Evolutionary conservation across 2,113 vertebrate species (phyloP), one percentile per base, ranked within the genome.

Genomic region (Poeciliopsis occidentalis): DNA sequence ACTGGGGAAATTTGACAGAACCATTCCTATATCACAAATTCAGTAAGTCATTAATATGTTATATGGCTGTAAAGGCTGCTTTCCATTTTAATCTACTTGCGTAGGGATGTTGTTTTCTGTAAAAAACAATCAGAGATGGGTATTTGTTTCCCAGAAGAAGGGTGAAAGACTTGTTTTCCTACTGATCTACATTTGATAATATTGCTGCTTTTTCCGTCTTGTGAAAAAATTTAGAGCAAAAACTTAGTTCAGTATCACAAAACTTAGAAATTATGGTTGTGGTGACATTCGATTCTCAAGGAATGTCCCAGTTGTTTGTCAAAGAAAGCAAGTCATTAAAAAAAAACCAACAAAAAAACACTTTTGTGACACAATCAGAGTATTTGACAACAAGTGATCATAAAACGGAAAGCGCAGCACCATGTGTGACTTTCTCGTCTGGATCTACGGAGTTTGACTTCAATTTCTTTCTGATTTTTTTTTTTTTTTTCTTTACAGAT

Each of bases 21-120:
- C 67, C 75, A 79, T 69, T 77, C 57, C 83, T 79, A 69, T 2
- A 78, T 86, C 87, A 62, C 71, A 81, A 85, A 88, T 83, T 78
- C 85, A 81, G 67, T 60, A 62, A 88, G 85, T 92, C 83, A 87
- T 87, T 90, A 85, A 88, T 85, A 77, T 75, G 70, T 87, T 81
- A 80, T 79, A 84, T 66, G 69, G 71, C 83, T 76, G 85, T 75
- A 83, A 31, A 67, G 79, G 80, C 85, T 83, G 77, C 78, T 87
- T 93, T 91, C 78, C 79, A 64, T 87, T 85, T 89, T 24, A 32
- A 83, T 90, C 75, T 79, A 10, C 31, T 83, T 88, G 12, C 2
- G 85, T 83, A 73, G 78, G 77, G 26, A 69, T 65, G 68, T 78
- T 44, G 37, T 82, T 89, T 80, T 71, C 75, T 71, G 24, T 71